A percentile compares a stretch with the other conserved stretches of the same genome.
Conservation (phyloP, 1,140 invertebrate species). For the Fopius arisanus region DNA sequence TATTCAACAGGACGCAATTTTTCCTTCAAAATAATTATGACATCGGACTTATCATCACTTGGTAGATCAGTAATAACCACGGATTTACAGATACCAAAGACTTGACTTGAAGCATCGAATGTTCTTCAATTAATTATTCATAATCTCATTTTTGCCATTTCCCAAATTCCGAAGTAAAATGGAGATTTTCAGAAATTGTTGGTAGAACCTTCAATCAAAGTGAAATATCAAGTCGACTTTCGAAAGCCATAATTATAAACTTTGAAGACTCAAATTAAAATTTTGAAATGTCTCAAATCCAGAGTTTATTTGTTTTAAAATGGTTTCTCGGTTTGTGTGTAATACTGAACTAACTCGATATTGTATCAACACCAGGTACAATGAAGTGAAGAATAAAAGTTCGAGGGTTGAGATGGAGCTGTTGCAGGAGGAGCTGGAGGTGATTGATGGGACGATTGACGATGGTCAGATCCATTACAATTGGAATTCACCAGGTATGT, state of each 20-base stretch:
- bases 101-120: no score
- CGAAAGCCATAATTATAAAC: no score
- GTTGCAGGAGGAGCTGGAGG: slow-evolving; percentile 66
- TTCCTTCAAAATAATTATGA: slow-evolving; percentile 47
- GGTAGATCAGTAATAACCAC: slow-evolving; percentile 39
- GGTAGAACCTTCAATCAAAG: not conserved
- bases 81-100: no score
- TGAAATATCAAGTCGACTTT: no score
- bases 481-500: slow-evolving; percentile 68
- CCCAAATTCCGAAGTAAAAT: not conserved
- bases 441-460: slow-evolving; percentile 68
- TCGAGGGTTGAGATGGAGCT: slow-evolving; percentile 68
- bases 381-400: slow-evolving; percentile 65
- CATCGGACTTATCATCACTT: slow-evolving; percentile 43
- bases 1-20: slow-evolving; percentile 55
- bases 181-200: not conserved
- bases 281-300: no score
- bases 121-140: no score
- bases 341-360: slow-evolving; percentile 15
- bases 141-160: no score
- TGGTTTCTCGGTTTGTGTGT: not conserved
- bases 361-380: slow-evolving; percentile 62
- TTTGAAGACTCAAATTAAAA: no score
- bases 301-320: no score
- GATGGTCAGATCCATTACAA: slow-evolving; percentile 67